Conservation (phyloP, 2,797 vertebrate genomes). For the Paramormyrops hopkinsi region DNA sequence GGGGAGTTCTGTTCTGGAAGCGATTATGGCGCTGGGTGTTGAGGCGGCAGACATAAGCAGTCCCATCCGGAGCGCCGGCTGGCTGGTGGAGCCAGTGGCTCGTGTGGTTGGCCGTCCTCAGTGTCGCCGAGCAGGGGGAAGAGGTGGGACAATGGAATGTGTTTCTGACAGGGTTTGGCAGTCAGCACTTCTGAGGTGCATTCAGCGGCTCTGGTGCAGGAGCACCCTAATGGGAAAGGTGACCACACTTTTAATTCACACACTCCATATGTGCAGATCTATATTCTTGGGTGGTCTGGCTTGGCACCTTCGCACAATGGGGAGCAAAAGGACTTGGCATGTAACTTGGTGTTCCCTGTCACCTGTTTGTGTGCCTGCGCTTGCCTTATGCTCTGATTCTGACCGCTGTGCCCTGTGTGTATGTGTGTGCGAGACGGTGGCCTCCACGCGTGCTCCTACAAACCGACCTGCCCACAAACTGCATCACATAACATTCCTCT, state of each 20-base stretch:
- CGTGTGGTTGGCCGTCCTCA: constrained; percentile 63
- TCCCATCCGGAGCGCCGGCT: constrained; percentile 48
- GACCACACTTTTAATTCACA: constrained; percentile 33
- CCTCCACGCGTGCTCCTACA: constrained; percentile 41
- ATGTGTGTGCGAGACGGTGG: neutral
- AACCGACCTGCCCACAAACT: constrained; percentile 61
- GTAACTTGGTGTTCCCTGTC: neutral
- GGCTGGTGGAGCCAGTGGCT: constrained; percentile 49
- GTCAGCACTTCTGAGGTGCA: constrained; percentile 51
- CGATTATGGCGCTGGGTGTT: constrained; percentile 57
- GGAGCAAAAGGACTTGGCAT: neutral
- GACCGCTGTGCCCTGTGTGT: constrained; percentile 11
- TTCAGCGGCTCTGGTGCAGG: constrained; percentile 22
- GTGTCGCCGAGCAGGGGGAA: constrained; percentile 58
- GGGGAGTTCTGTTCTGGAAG: constrained; percentile 54
- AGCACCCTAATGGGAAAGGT: constrained; percentile 20
- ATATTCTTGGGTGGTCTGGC: constrained; percentile 24
- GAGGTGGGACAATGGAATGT: constrained; percentile 60
- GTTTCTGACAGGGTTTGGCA: constrained; percentile 57
- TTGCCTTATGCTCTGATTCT: constrained; percentile 37
- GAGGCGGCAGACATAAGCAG: constrained; percentile 43
- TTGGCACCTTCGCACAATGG: constrained; percentile 16
- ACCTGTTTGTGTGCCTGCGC: neutral
- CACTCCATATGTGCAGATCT: constrained; percentile 27
- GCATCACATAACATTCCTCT: constrained; percentile 72